phyloP scores from a whole-genome alignment of 2,888 invertebrate genomes.

The Leptinotarsa juncta region DNA sequence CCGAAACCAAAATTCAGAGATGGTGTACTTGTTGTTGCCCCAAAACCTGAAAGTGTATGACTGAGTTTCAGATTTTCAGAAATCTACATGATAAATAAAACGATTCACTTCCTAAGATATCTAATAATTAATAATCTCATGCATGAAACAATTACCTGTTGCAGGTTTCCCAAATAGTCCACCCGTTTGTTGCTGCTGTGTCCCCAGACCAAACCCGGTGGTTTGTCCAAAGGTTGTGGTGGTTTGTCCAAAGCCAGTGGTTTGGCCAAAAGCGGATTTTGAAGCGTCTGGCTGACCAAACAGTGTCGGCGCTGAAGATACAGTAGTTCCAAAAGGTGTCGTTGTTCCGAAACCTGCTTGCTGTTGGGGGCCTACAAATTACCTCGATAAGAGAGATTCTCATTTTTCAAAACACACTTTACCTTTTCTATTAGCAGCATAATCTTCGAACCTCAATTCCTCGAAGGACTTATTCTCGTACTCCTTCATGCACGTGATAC shows the following conservation, averaged over 20 bases:
- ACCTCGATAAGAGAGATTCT: background rate
- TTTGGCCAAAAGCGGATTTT: constrained; percentile 70
- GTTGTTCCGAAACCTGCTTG: constrained; percentile 59
- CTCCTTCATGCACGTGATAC: constrained; percentile 99
- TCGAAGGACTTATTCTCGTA: constrained; percentile 95
- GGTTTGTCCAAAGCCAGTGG: constrained; percentile 66
- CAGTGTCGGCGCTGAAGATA: constrained; percentile 64
- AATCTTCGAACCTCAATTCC: constrained; percentile 94
- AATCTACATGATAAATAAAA: background rate
- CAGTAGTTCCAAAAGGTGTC: constrained; percentile 67
- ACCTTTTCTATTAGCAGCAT: constrained; percentile 90
- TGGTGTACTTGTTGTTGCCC: constrained; percentile 53
- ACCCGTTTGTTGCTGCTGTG: constrained; percentile 35
- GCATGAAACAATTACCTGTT: constrained; percentile 25
- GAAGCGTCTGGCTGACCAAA: constrained; percentile 68
- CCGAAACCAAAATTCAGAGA: constrained; percentile 66
- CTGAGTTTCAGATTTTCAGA: background rate
- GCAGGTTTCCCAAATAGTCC: constrained; percentile 42
- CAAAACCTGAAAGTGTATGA: constrained; percentile 49
- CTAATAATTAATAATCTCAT: background rate
- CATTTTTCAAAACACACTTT: constrained; percentile 17
- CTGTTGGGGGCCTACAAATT: constrained; percentile 63
- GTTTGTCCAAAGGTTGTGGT: constrained; percentile 68
- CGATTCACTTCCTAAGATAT: background rate
- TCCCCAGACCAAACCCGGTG: constrained; percentile 56